These are phyloP conservation scores for Scotopteryx bipunctaria DNA, from an alignment of 2,888 invertebrate genomes.

Conservation along the genomic window DNA sequence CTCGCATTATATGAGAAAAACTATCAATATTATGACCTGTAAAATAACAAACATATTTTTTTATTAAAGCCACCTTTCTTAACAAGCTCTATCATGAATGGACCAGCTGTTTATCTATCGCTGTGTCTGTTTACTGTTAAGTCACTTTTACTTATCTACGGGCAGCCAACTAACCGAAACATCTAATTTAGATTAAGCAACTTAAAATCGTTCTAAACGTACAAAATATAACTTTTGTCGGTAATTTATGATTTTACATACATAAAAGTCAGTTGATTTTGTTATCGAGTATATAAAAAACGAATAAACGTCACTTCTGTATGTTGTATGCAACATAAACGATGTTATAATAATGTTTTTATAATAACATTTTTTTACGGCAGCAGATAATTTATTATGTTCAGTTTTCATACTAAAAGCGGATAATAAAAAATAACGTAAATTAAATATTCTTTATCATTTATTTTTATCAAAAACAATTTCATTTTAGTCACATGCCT, in stretches of 20 bases:
- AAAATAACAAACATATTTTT: too few species aligned
- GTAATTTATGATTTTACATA: slow-evolving; percentile 35
- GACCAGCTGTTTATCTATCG: background rate
- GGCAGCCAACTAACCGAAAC: slow-evolving; percentile 48
- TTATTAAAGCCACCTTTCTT: too few species aligned
- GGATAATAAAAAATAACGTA: background rate
- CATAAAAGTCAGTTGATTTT: slow-evolving; percentile 35
- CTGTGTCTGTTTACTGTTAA: slow-evolving; percentile 62
- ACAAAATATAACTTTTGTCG: slow-evolving; percentile 28
- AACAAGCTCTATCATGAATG: slow-evolving; percentile 21
- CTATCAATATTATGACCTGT: too few species aligned
- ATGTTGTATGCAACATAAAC: slow-evolving; percentile 23
- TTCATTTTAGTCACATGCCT: too few species aligned
- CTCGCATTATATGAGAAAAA: too few species aligned
- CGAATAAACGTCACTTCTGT: slow-evolving; percentile 42
- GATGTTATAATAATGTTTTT: slow-evolving; percentile 33
- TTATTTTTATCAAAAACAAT: too few species aligned
- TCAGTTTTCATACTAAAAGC: background rate
- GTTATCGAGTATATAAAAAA: slow-evolving; percentile 42
- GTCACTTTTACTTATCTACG: slow-evolving; percentile 59
- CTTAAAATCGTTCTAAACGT: slow-evolving; percentile 29
- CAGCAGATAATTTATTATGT: slow-evolving; percentile 6
- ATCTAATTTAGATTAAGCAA: slow-evolving; percentile 60
- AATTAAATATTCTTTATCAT: too few species aligned
- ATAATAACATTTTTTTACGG: slow-evolving; percentile 7